These are phyloP conservation scores for Oasisia sp. DNA, from an alignment of 2,888 invertebrate species.

Conservation along the genomic window DNA sequence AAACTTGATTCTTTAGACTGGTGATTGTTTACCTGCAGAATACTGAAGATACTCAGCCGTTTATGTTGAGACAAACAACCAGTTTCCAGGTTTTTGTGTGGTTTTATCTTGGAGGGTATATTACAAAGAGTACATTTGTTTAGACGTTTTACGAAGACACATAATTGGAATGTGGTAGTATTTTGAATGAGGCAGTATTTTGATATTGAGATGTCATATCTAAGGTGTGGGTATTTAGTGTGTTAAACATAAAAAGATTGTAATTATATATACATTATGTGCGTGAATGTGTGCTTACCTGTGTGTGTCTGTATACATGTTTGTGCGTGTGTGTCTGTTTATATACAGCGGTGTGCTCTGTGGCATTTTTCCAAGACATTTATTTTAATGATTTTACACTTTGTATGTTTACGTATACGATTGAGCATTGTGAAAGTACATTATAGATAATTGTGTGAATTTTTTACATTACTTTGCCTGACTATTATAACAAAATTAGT, in stretches of 20 bases:
- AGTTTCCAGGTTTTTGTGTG: not conserved
- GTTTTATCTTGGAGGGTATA: not conserved
- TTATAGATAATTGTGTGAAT: not conserved
- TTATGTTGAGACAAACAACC: not conserved
- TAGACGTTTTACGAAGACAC: not conserved
- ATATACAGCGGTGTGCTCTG: not conserved
- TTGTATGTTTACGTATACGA: not conserved
- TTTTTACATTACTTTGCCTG: not conserved
- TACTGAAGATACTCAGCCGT: not conserved
- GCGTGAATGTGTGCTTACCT: not conserved
- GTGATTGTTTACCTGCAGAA: not conserved
- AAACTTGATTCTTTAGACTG: not conserved
- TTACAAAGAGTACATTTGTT: not conserved
- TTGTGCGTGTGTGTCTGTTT: not conserved
- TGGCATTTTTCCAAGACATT: not conserved
- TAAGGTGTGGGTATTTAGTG: not conserved
- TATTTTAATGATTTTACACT: not conserved
- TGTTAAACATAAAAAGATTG: not conserved
- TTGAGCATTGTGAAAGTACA: not conserved
- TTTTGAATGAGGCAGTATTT: slow-evolving; percentile 9
- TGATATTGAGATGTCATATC: not conserved
- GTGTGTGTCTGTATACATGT: not conserved
- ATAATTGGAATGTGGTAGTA: not conserved
- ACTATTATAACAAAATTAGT: not conserved
- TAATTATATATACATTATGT: not conserved